phyloP scores from a whole-genome alignment of 1,140 invertebrate genomes.

The Holcopasites calliopsidis region DNA sequence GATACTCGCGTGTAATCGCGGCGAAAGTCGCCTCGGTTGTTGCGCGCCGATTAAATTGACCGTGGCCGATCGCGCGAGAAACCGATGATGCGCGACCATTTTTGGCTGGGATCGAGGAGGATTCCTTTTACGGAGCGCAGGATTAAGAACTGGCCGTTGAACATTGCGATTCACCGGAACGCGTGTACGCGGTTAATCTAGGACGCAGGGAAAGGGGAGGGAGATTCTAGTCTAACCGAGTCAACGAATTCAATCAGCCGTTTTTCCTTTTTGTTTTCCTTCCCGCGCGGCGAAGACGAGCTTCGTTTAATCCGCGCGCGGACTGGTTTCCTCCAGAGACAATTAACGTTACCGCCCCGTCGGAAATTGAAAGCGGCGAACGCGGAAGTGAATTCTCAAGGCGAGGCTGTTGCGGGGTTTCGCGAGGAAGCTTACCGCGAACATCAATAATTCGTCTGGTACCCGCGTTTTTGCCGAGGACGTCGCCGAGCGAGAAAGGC shows the following conservation, averaged over 20 bases:
- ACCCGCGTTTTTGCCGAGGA: neutral
- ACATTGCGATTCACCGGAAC: too few relatives aligned
- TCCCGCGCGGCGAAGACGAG: neutral
- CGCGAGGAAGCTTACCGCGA: neutral
- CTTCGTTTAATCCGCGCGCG: slow-evolving; percentile 10
- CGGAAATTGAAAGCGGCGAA: slow-evolving; percentile 11
- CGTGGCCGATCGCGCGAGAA: neutral
- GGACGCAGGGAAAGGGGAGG: too few relatives aligned
- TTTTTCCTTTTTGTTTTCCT: too few relatives aligned
- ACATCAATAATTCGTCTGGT: slow-evolving; percentile 3
- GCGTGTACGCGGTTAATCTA: neutral
- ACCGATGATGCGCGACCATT: neutral
- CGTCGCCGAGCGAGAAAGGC: neutral
- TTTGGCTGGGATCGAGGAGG: neutral
- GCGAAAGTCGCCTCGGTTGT: slow-evolving; percentile 12
- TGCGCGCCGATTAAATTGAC: too few relatives aligned
- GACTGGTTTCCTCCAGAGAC: slow-evolving; percentile 14
- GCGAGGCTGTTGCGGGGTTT: slow-evolving; percentile 11
- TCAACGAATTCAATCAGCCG: slow-evolving; percentile 24
- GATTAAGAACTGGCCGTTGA: too few relatives aligned
- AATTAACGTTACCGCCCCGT: slow-evolving; percentile 17
- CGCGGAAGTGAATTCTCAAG: slow-evolving; percentile 13
- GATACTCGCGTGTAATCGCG: slow-evolving; percentile 9
- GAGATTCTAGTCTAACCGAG: neutral
- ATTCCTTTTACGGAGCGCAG: neutral